Conservation (phyloP, 2,888 invertebrate species). For the Taenaris catops region DNA sequence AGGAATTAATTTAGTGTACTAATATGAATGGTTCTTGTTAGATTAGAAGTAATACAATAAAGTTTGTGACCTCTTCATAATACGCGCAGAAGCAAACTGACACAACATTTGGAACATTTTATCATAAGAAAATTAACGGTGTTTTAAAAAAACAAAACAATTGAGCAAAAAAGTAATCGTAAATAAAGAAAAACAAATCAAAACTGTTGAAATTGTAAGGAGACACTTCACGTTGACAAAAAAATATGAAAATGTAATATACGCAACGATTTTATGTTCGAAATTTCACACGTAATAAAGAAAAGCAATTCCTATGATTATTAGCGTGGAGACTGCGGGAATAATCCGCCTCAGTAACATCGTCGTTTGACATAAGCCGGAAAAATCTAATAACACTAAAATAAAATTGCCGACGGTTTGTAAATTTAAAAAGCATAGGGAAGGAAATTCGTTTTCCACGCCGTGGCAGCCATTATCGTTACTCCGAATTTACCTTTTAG, state of each 20-base stretch:
- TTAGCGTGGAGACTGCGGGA: slow-evolving; percentile 74
- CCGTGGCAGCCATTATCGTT: slow-evolving; percentile 72
- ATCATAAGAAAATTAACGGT: too few species aligned
- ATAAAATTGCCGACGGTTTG: slow-evolving; percentile 77
- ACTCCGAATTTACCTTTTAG: slow-evolving; percentile 67
- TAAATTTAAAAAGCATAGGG: slow-evolving; percentile 74
- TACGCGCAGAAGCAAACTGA: too few species aligned
- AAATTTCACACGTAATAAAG: slow-evolving; percentile 78
- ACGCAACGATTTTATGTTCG: slow-evolving; percentile 44
- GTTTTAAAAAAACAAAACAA: too few species aligned
- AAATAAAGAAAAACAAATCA: too few species aligned
- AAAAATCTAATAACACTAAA: slow-evolving; percentile 80
- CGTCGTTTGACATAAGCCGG: slow-evolving; percentile 75
- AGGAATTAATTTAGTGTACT: too few species aligned
- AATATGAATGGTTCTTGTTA: too few species aligned
- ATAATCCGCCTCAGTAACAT: slow-evolving; percentile 72
- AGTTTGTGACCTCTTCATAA: too few species aligned
- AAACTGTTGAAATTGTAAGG: background rate
- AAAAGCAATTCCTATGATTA: slow-evolving; percentile 78
- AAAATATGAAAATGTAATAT: slow-evolving; percentile 24
- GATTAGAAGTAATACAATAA: too few species aligned
- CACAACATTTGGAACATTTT: too few species aligned
- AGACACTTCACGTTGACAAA: slow-evolving; percentile 1
- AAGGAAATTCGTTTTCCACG: slow-evolving; percentile 71
- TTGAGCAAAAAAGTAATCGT: too few species aligned